These are phyloP conservation scores for Colostygia pectinataria DNA, from an alignment of 2,888 invertebrate genomes.

Conservation along the genomic window DNA sequence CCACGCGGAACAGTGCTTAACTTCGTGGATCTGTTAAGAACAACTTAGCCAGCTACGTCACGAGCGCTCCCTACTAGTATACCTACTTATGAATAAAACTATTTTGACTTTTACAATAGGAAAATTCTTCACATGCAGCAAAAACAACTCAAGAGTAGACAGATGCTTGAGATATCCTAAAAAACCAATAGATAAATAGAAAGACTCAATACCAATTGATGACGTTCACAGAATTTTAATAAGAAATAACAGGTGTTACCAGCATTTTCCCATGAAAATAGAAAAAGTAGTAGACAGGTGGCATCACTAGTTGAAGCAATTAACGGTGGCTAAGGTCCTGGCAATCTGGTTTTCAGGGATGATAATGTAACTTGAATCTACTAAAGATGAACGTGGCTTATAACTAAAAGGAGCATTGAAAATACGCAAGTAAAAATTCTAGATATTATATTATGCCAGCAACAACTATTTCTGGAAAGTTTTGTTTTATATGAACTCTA, in stretches of 20 bases:
- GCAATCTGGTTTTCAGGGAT: slow-evolving; percentile 59
- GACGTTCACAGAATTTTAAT: slow-evolving; percentile 38
- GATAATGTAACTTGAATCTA: slow-evolving; percentile 35
- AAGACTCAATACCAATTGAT: slow-evolving; percentile 27
- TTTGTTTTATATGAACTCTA: no score
- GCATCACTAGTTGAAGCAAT: slow-evolving; percentile 53
- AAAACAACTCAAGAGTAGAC: slow-evolving; percentile 4
- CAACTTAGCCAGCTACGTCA: no score
- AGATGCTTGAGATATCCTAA: slow-evolving; percentile 23
- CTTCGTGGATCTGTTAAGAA: no score
- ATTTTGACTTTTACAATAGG: no score
- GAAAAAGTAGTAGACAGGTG: slow-evolving; percentile 62
- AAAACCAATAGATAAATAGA: slow-evolving; percentile 11
- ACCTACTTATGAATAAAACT: no score
- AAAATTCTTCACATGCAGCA: background rate
- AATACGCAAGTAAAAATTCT: no score
- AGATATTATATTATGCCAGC: no score
- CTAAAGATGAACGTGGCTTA: slow-evolving; percentile 19
- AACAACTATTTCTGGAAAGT: no score
- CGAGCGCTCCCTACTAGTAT: no score
- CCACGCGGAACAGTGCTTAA: no score
- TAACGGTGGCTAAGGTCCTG: slow-evolving; percentile 61
- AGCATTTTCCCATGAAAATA: slow-evolving; percentile 60
- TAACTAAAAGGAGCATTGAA: no score
- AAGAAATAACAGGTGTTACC: slow-evolving; percentile 51